phyloP scores from a whole-genome alignment of 1,140 invertebrate genomes.

The Lordiphosa mommai region DNA sequence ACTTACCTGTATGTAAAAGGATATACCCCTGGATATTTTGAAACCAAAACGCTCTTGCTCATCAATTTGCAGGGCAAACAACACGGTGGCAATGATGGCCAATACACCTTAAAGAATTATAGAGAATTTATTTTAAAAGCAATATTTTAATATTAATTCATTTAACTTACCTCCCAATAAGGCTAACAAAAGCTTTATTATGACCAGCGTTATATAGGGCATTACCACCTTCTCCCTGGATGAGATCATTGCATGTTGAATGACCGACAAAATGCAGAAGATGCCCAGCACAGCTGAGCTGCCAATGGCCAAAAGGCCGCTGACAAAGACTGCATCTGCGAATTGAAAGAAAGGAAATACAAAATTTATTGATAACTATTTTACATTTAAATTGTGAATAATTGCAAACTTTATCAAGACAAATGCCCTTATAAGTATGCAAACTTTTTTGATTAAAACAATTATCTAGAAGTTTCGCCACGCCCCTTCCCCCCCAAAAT shows the following conservation, averaged over 20 bases:
- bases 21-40: constrained; percentile 86
- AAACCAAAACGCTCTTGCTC: constrained; percentile 86
- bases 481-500: too few relatives aligned
- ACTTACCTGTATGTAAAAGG: constrained; percentile 91
- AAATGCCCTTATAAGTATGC: too few relatives aligned
- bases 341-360: background rate
- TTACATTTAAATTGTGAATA: too few relatives aligned
- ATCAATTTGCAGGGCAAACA: constrained; percentile 91
- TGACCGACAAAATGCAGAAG: constrained; percentile 87
- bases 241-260: constrained; percentile 91
- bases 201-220: constrained; percentile 87
- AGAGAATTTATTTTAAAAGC: background rate
- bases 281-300: constrained; percentile 86
- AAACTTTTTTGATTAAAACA: too few relatives aligned
- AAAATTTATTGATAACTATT: background rate
- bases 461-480: too few relatives aligned
- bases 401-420: too few relatives aligned
- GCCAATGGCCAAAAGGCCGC: constrained; percentile 87
- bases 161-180: constrained; percentile 86
- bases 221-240: constrained; percentile 89
- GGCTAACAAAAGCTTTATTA: constrained; percentile 87
- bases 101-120: constrained; percentile 83
- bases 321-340: constrained; percentile 88
- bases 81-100: constrained; percentile 87
- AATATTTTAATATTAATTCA: background rate